These are phyloP conservation scores for Drosophila obscura DNA, from an alignment of 1,140 invertebrate genomes.

Conservation along the genomic window DNA sequence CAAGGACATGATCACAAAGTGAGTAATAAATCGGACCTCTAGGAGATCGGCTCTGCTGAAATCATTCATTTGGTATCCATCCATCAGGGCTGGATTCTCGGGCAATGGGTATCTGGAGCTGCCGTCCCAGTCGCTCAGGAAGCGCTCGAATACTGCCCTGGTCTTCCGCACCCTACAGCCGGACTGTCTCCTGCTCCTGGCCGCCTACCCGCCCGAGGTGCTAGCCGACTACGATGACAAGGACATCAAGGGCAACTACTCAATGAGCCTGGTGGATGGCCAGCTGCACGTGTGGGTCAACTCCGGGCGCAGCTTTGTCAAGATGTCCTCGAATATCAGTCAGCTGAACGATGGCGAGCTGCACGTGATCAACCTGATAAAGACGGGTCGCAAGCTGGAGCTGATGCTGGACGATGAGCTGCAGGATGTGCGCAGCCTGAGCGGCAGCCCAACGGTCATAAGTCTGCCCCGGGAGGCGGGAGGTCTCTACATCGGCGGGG, in stretches of 20 bases:
- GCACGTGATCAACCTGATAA: slow-evolving; percentile 86
- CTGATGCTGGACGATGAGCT: slow-evolving; percentile 88
- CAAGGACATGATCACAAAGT: slow-evolving; percentile 86
- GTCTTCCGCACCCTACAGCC: slow-evolving; percentile 90
- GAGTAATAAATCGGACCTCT: slow-evolving; percentile 30
- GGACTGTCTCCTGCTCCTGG: slow-evolving; percentile 90
- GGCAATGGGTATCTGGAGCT: slow-evolving; percentile 92
- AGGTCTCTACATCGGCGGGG: slow-evolving; percentile 84
- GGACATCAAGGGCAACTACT: slow-evolving; percentile 87
- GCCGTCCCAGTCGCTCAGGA: slow-evolving; percentile 87
- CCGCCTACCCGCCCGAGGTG: slow-evolving; percentile 87
- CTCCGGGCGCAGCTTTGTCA: slow-evolving; percentile 87
- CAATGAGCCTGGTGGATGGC: slow-evolving; percentile 87
- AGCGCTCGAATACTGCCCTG: slow-evolving; percentile 88
- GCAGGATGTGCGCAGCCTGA: slow-evolving; percentile 85
- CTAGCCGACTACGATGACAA: slow-evolving; percentile 84
- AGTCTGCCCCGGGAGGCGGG: slow-evolving; percentile 84
- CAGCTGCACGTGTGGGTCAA: slow-evolving; percentile 87
- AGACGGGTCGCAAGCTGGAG: slow-evolving; percentile 85
- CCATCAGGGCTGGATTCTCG: slow-evolving; percentile 88
- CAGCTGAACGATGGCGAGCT: slow-evolving; percentile 87
- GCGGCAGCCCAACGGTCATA: slow-evolving; percentile 85
- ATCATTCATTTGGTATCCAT: not conserved
- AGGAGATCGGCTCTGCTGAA: not conserved
- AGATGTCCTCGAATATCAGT: slow-evolving; percentile 86